Evolutionary conservation across 2,888 invertebrate genomes (phyloP), one percentile per base, ranked within the genome.

Genomic region (Podotricha telesiphe): DNA sequence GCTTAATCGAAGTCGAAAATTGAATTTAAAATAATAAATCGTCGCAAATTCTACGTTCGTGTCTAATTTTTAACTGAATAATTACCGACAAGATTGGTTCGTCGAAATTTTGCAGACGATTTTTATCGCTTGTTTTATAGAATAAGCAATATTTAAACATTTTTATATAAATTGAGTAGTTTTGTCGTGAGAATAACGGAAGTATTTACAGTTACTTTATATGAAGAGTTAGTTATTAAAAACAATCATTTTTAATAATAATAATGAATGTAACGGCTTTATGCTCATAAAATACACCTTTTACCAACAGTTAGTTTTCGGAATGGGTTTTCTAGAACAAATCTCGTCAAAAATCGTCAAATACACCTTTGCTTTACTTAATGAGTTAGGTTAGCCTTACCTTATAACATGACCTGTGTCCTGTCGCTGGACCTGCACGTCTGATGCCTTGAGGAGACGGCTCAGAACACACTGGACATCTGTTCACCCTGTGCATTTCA

Each of bases 21-120:
- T 61, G 53, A 62, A 67, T 69, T 68, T 55, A 71, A 61, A 48
- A 61, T 65, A 63, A 72, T 70, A 67, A 75, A 78, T 77, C 77
- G 74, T 78, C 75, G 76, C 78, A 72, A 80, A 82, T 75, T 68
- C 69, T 61, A 69, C 65, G 69, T 76, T 79, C 77, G 83, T 79
- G 67, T 76, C 85, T 77, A 84, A 84, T 85, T 73, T 74, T 75
- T 80, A 80, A 84, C 80, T 77, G 78, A 79, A 78, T 80, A 78
- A 84, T 82, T 78, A 80, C 70, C 75, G 77, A 75, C 66, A 62
- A 70, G 73, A 68, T 70, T 59, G 65, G 56, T 74, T 67, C 28
- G 17, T 58, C 28, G 51, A 70, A 50, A 40, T 64, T 64, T 64
- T 40, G 51, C 58, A 66, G 61, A 68, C 62, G 42, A 51, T 64